Evolutionary conservation across 1,140 invertebrate species (phyloP).

Genomic region (Drosophila teissieri): DNA sequence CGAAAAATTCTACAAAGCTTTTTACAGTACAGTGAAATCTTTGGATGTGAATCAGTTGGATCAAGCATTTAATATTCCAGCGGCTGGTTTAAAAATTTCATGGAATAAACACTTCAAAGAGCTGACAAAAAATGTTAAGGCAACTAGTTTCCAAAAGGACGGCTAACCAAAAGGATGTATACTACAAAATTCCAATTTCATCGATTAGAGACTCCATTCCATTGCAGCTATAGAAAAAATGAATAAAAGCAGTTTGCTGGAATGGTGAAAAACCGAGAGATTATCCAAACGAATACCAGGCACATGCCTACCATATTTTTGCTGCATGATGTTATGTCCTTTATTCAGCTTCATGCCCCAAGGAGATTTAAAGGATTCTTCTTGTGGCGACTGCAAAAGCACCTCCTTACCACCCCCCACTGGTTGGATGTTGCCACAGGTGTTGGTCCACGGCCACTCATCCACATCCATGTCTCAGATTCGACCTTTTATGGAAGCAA

Average conservation of each 20-base stretch:
- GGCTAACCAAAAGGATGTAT: conserved; percentile 13
- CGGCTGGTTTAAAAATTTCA: too few relatives aligned
- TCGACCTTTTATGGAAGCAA: conserved; percentile 14
- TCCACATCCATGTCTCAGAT: conserved; percentile 3
- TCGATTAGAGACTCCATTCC: conserved; percentile 45
- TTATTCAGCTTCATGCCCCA: conserved; percentile 49
- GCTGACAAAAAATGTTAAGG: not conserved
- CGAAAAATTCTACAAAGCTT: conserved; percentile 2
- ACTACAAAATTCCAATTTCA: conserved; percentile 48
- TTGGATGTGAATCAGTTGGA: too few relatives aligned
- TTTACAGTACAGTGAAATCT: not conserved
- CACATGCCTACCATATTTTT: conserved; percentile 54
- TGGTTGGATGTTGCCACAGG: not conserved
- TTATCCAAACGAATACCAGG: conserved; percentile 16
- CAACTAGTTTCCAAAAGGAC: not conserved
- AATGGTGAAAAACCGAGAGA: not conserved
- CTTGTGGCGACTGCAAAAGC: conserved; percentile 28
- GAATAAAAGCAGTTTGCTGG: not conserved
- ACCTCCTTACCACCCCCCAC: not conserved
- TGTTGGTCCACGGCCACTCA: not conserved
- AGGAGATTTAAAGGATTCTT: conserved; percentile 5
- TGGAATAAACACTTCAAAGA: too few relatives aligned
- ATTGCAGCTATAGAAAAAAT: not conserved
- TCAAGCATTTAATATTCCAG: too few relatives aligned
- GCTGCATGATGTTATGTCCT: conserved; percentile 32